Percentiles rank a stretch among this genome's conserved stretches.
phyloP scores from a whole-genome alignment of 2,888 invertebrate genomes.

The Drosophila neonasuta region DNA sequence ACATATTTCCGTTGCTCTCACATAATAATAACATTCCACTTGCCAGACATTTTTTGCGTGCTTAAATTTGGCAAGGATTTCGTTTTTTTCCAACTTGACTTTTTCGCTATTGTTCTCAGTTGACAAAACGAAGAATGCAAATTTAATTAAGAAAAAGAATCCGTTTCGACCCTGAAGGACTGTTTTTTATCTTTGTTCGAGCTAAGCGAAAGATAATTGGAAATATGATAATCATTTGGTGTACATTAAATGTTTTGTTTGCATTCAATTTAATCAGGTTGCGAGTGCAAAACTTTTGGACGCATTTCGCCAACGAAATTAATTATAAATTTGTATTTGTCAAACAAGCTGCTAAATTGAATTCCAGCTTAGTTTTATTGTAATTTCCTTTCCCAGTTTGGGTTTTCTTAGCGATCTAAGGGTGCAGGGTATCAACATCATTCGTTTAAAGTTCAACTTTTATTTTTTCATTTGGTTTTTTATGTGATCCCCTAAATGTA shows the following conservation, averaged over 20 bases:
- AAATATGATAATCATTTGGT: slow-evolving; percentile 13
- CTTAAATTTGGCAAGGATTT: slow-evolving; percentile 37
- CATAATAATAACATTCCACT: slow-evolving; percentile 36
- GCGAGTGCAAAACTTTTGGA: background rate
- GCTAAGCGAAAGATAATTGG: slow-evolving; percentile 1
- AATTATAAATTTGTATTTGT: background rate
- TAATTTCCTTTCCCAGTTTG: too few species aligned
- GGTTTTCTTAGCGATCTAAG: background rate
- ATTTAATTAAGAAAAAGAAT: slow-evolving; percentile 40
- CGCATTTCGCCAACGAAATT: background rate
- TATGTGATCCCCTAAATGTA: slow-evolving; percentile 21
- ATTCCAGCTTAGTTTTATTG: background rate
- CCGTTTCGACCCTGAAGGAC: background rate
- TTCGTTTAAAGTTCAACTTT: background rate
- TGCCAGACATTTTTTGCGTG: slow-evolving; percentile 28
- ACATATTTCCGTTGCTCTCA: slow-evolving; percentile 33
- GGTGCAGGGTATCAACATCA: slow-evolving; percentile 18
- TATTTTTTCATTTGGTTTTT: slow-evolving; percentile 29
- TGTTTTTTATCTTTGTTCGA: background rate
- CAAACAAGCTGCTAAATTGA: background rate
- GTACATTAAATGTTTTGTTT: slow-evolving; percentile 6
- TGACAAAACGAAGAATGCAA: slow-evolving; percentile 24
- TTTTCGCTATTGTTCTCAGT: slow-evolving; percentile 35
- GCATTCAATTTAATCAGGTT: background rate
- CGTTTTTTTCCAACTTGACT: slow-evolving; percentile 25